Evolutionary conservation across 2,888 invertebrate species (phyloP).

Genomic region (Tetragonisca angustula): DNA sequence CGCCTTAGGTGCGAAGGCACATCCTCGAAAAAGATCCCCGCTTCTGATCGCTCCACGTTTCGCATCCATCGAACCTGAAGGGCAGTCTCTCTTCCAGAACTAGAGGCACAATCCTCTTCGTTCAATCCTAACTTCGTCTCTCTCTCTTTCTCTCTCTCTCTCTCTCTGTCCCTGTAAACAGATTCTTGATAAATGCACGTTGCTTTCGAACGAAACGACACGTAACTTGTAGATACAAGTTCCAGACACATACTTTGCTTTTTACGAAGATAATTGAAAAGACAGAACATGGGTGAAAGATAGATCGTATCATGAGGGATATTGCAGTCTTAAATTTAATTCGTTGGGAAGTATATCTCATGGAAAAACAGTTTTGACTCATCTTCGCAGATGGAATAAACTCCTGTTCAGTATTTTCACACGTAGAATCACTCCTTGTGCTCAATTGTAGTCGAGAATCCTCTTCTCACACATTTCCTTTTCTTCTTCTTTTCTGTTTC

Average conservation of each 20-base stretch:
- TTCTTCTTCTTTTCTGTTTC: not conserved
- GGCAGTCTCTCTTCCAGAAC: not conserved
- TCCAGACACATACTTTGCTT: not conserved
- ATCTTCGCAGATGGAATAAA: too few relatives aligned
- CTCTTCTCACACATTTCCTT: not conserved
- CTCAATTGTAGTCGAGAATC: not conserved
- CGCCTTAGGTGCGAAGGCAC: constrained; percentile 51
- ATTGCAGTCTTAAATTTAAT: too few relatives aligned
- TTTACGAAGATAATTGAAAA: too few relatives aligned
- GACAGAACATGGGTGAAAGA: too few relatives aligned
- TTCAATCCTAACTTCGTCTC: constrained; percentile 6
- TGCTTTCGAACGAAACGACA: constrained; percentile 4
- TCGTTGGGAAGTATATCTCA: too few relatives aligned
- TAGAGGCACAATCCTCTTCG: constrained; percentile 8
- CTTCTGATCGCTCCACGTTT: constrained; percentile 28
- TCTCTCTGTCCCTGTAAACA: too few relatives aligned
- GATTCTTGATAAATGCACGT: constrained; percentile 14
- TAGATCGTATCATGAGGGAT: too few relatives aligned
- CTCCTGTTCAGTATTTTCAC: too few relatives aligned
- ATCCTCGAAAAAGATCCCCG: constrained; percentile 44
- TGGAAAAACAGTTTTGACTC: too few relatives aligned
- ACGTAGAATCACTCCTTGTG: too few relatives aligned
- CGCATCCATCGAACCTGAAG: not conserved
- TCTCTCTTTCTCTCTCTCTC: too few relatives aligned
- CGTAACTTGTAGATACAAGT: not conserved